A percentile compares a stretch with the other conserved stretches of the same genome.
Conservation (phyloP, 2,888 invertebrate species). For the Lucinisca nassula region DNA sequence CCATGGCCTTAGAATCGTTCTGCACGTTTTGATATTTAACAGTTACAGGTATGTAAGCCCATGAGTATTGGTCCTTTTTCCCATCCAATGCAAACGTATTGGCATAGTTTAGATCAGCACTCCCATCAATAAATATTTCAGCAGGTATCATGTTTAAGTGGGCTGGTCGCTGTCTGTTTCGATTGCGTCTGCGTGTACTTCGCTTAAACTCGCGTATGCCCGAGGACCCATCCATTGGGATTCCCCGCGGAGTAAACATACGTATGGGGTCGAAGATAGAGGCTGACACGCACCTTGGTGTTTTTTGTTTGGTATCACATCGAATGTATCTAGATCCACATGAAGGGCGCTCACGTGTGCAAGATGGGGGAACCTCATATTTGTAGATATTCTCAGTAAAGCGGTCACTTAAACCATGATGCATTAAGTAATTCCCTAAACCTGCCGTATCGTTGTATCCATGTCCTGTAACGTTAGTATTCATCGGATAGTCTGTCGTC, state of each 20-base stretch:
- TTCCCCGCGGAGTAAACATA: constrained; percentile 37
- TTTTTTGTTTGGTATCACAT: constrained; percentile 65
- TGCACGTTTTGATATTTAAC: constrained; percentile 58
- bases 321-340: constrained; percentile 70
- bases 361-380: constrained; percentile 72
- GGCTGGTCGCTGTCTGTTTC: not conserved
- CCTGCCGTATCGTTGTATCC: constrained; percentile 65
- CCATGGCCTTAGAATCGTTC: not conserved
- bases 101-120: constrained; percentile 52
- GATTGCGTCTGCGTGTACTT: constrained; percentile 2
- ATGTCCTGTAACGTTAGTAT: constrained; percentile 65
- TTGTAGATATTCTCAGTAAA: constrained; percentile 73
- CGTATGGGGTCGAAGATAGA: constrained; percentile 68
- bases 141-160: constrained; percentile 8
- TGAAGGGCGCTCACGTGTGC: constrained; percentile 51
- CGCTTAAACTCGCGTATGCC: constrained; percentile 59
- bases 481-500: constrained; percentile 67
- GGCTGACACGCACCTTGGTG: constrained; percentile 69
- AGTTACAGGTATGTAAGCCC: constrained; percentile 72
- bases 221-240: constrained; percentile 58
- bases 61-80: constrained; percentile 50
- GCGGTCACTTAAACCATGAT: constrained; percentile 73
- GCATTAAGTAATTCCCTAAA: constrained; percentile 64
- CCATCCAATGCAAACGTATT: constrained; percentile 70
- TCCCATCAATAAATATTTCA: constrained; percentile 28